Conservation (phyloP, 2,888 invertebrate species). For the Hipparchia semele region DNA sequence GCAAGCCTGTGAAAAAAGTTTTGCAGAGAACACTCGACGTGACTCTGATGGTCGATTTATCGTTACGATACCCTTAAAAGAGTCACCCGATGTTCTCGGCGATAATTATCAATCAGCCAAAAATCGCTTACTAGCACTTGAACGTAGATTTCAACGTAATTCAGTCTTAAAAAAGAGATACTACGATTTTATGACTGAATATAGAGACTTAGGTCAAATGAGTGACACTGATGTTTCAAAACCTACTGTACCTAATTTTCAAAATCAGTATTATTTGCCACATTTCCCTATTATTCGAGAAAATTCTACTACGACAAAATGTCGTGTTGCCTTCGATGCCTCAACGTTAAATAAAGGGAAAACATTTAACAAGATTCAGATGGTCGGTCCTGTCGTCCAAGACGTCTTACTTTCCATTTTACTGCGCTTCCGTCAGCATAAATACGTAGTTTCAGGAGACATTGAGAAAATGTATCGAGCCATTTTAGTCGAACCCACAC, state of each 20-base stretch:
- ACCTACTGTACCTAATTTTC: background rate
- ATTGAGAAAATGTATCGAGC: slow-evolving; percentile 5
- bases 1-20: too few relatives aligned
- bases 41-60: background rate
- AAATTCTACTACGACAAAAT: background rate
- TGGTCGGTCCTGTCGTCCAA: background rate
- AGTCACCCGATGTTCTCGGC: slow-evolving; percentile 3
- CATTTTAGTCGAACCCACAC: background rate
- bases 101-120: background rate
- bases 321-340: background rate
- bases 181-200: background rate
- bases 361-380: background rate
- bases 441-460: background rate
- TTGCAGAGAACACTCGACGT: too few relatives aligned
- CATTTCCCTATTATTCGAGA: background rate
- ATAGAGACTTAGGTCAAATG: background rate
- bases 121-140: background rate
- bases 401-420: slow-evolving; percentile 1
- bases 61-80: background rate
- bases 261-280: background rate
- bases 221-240: background rate
- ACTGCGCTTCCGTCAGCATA: background rate
- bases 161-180: background rate
- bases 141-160: background rate
- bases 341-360: background rate